Base-by-base conservation (phyloP, 1,140 invertebrate species). In the Drosophila sp. region DNA sequence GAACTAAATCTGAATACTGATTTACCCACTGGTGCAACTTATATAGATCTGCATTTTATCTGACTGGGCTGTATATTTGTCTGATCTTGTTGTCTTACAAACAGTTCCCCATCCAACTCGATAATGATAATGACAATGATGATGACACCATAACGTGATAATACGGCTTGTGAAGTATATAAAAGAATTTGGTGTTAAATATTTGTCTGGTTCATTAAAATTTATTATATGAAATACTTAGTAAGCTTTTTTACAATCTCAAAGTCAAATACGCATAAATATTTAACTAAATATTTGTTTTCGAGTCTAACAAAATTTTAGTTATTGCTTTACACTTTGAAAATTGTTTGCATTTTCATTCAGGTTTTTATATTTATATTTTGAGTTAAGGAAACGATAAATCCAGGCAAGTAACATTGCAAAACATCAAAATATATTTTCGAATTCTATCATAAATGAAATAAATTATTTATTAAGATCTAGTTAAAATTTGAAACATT, bases 41-140 rank as follows among this genome's bases (percentile, higher is more conserved):
- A 58, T 50, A 41, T 70, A 54, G 16, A n/a, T 34, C 50, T n/a
- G 16, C 8, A 41, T 43, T 58, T 51, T 43, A 53, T 38, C 27
- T 16, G 16, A 40, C 11, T 56, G 59, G 48, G 46, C 57, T 65
- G 36, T 79, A 73, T 70, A 63, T 41, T 27, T 7, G 16, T 32
- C 34, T 21, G 38, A 75, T 79, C 29, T 72, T 34, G 59, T 34
- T 21, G 25, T 36, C 43, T 51, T 48, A 27, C 18, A 57, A 57
- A 41, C 36, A 41, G 9, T 14, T 14, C 21, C 21, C 38, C 34
- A 11, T n/a, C 51, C 36, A 29, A 32, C 46, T 7, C 8, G 32
- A 53, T 25, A 27, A 54, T 16, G 9, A 40, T 29, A 25, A 57
- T 43, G 38, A 14, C 13, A 18, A 63, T 27, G 7, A 48, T 51